phyloP scores from a whole-genome alignment of 2,113 vertebrate species.

The Thunnus maccoyii region DNA sequence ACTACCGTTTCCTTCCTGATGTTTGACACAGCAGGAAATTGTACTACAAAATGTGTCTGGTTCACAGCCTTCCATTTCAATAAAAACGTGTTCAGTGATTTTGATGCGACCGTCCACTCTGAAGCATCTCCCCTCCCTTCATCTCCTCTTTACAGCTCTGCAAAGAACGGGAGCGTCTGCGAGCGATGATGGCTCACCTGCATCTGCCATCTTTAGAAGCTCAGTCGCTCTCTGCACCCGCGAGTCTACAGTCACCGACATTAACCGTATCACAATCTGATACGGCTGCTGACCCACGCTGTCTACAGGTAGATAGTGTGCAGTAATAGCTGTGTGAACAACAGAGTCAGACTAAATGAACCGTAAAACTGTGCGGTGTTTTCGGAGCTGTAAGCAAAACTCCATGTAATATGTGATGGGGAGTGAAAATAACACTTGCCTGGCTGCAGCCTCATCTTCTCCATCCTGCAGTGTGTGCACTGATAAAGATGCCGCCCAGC shows the following conservation, averaged over 20 bases:
- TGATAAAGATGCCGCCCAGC: constrained; percentile 26
- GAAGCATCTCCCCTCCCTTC: constrained; percentile 65
- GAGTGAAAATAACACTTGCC: constrained; percentile 85
- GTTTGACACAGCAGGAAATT: constrained; percentile 13
- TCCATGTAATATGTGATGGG: constrained; percentile 80
- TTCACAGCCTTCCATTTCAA: constrained; percentile 40
- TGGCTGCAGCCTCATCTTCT: constrained; percentile 81
- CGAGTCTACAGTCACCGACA: constrained; percentile 84
- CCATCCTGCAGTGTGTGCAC: constrained; percentile 38
- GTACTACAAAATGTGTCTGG: constrained; percentile 2
- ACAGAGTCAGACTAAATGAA: constrained; percentile 87
- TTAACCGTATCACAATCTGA: constrained; percentile 57
- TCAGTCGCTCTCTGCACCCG: constrained; percentile 89
- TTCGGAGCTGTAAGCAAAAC: constrained; percentile 79
- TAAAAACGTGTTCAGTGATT: constrained; percentile 3
- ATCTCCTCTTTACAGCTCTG: constrained; percentile 89
- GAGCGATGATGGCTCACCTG: constrained; percentile 98
- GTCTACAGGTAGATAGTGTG: constrained; percentile 83
- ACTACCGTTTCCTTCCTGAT: constrained; percentile 4
- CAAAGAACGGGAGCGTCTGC: constrained; percentile 95
- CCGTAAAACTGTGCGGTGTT: constrained; percentile 85
- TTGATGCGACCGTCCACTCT: neutral
- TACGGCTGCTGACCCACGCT: constrained; percentile 77
- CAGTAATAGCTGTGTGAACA: constrained; percentile 76
- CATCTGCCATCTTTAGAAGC: constrained; percentile 92